phyloP scores from a whole-genome alignment of 2,113 vertebrate species.

The Myxocyprinus asiaticus region DNA sequence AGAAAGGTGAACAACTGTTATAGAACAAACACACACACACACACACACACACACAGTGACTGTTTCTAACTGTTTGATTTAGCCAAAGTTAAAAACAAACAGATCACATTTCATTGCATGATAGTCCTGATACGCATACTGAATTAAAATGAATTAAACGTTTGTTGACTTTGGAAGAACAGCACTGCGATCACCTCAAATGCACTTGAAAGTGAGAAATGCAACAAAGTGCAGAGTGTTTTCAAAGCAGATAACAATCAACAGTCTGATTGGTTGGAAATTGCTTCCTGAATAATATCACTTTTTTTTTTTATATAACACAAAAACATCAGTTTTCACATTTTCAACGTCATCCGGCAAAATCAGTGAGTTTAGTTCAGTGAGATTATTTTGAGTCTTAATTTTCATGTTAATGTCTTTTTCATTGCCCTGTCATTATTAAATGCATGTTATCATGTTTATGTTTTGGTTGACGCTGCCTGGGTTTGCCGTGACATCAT shows the following conservation, averaged over 20 bases:
- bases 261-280: constrained; percentile 4
- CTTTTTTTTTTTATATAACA: background rate
- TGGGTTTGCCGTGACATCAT: no score
- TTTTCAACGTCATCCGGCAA: background rate
- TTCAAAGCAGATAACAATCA: background rate
- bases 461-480: no score
- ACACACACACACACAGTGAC: background rate
- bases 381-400: no score
- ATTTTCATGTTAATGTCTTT: no score
- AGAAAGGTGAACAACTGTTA: constrained; percentile 17
- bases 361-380: no score
- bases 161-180: constrained; percentile 29
- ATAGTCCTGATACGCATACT: constrained; percentile 25
- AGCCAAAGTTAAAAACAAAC: constrained; percentile 1
- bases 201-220: constrained; percentile 14
- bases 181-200: background rate
- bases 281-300: constrained; percentile 8
- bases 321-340: background rate
- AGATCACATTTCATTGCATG: constrained; percentile 38
- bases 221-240: background rate
- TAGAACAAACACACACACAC: constrained; percentile 13
- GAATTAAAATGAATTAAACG: constrained; percentile 38
- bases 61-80: constrained; percentile 17
- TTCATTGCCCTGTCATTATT: no score
- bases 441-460: no score